phyloP scores from a whole-genome alignment of 2,797 vertebrate species.

The Podarcis siculus region DNA sequence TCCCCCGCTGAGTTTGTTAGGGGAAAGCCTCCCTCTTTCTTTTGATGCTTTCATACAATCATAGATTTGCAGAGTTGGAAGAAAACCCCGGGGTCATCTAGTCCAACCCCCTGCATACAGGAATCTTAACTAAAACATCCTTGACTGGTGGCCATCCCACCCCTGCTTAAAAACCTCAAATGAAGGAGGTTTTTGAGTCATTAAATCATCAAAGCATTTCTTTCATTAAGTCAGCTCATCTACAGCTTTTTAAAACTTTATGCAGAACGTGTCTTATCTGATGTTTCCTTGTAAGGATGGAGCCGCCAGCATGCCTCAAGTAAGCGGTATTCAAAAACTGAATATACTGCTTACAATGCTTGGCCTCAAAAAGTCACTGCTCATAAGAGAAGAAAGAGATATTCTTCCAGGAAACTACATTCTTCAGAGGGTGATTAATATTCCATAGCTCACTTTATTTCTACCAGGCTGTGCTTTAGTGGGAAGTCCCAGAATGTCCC shows the following conservation, averaged over 20 bases:
- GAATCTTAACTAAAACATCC: no score
- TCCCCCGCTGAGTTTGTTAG: neutral
- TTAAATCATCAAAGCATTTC: constrained; percentile 16
- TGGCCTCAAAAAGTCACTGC: constrained; percentile 17
- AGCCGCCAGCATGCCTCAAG: constrained; percentile 29
- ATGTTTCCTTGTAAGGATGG: constrained; percentile 11
- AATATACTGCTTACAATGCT: constrained; percentile 18
- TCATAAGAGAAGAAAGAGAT: constrained; percentile 15
- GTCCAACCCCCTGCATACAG: no score
- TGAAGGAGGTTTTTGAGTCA: neutral
- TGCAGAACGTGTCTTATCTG: neutral
- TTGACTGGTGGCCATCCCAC: no score
- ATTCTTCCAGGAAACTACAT: neutral
- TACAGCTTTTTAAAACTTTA: constrained; percentile 12
- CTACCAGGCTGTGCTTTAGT: constrained; percentile 32
- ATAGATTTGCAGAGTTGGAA: no score
- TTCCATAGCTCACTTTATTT: constrained; percentile 37
- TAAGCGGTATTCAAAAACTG: constrained; percentile 6
- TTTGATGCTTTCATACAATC: constrained; percentile 16
- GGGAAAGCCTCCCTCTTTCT: neutral
- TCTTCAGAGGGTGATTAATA: constrained; percentile 27
- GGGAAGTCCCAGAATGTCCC: neutral
- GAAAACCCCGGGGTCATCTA: no score
- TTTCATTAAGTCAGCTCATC: constrained; percentile 12
- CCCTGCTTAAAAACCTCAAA: no score